Evolutionary conservation across 1,140 invertebrate species (phyloP).

Genomic region (Linepithema humile): DNA sequence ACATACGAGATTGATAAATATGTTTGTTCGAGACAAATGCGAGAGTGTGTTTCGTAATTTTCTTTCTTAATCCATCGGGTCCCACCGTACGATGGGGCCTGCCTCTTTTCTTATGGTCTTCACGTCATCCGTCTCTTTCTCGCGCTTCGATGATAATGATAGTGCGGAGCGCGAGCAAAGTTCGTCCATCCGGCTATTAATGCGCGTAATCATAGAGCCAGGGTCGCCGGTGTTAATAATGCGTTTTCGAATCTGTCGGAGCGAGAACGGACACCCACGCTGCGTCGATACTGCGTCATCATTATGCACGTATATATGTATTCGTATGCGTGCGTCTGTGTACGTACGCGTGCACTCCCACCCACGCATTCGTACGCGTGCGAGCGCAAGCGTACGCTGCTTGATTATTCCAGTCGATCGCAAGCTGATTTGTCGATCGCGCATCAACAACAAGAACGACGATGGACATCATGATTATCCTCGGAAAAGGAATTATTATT

Average conservation of each 20-base stretch:
- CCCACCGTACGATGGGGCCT: conserved; percentile 9
- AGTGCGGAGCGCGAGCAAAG: conserved; percentile 80
- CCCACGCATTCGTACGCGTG: neutral
- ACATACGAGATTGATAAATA: too few species aligned
- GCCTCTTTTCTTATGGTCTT: conserved; percentile 45
- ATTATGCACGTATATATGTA: conserved; percentile 44
- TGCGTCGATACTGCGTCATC: conserved; percentile 67
- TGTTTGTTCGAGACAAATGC: neutral
- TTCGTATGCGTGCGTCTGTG: neutral
- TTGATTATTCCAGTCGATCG: conserved; percentile 44
- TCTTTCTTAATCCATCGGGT: conserved; percentile 13
- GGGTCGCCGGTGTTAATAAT: conserved; percentile 83
- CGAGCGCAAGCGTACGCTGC: neutral
- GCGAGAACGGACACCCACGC: conserved; percentile 78
- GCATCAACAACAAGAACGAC: conserved; percentile 9
- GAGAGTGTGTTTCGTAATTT: conserved; percentile 33
- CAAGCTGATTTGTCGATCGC: conserved; percentile 36
- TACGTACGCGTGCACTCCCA: neutral
- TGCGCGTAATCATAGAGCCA: conserved; percentile 83
- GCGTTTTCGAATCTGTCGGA: conserved; percentile 81
- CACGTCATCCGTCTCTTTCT: conserved; percentile 59
- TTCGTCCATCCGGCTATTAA: conserved; percentile 81
- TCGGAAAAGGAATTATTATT: conserved; percentile 26
- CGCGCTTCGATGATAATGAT: conserved; percentile 78
- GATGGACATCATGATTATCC: conserved; percentile 15